Conservation (phyloP, 2,797 vertebrate species). For the Melanotaenia boesemani region DNA sequence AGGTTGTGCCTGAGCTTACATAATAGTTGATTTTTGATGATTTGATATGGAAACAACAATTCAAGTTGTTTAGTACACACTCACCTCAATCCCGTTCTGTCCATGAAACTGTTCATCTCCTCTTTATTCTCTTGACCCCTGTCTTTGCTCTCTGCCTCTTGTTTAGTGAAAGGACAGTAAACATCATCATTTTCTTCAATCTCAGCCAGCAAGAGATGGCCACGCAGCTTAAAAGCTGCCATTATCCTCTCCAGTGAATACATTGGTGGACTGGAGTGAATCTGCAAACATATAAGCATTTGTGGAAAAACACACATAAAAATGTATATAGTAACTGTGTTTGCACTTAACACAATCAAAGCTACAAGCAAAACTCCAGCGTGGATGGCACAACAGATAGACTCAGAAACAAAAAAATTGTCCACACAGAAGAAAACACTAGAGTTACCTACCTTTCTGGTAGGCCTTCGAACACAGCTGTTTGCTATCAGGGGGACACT, state of each 20-base stretch:
- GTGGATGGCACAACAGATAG: not conserved
- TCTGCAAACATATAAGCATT: constrained; percentile 71
- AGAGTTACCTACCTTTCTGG: constrained; percentile 80
- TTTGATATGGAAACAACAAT: constrained; percentile 2
- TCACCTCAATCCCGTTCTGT: constrained; percentile 81
- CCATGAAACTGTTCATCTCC: constrained; percentile 39
- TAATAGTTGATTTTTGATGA: not conserved
- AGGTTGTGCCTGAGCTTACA: not conserved
- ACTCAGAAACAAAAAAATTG: constrained; percentile 1
- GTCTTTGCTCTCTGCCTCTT: constrained; percentile 71
- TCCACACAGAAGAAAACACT: not conserved
- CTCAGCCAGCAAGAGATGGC: constrained; percentile 85
- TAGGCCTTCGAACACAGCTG: constrained; percentile 50
- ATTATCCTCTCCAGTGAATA: constrained; percentile 87
- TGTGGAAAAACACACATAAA: not conserved
- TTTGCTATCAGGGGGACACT: constrained; percentile 82
- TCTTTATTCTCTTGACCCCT: constrained; percentile 60
- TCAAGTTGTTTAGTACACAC: not conserved
- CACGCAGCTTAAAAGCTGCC: constrained; percentile 87
- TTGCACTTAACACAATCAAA: not conserved
- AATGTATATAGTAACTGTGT: not conserved
- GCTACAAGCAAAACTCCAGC: not conserved
- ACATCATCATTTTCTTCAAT: constrained; percentile 90
- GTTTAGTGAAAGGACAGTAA: constrained; percentile 74
- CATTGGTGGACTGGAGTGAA: constrained; percentile 81